Evolutionary conservation across 2,888 invertebrate species (phyloP).

Genomic region (Apantesis nais): DNA sequence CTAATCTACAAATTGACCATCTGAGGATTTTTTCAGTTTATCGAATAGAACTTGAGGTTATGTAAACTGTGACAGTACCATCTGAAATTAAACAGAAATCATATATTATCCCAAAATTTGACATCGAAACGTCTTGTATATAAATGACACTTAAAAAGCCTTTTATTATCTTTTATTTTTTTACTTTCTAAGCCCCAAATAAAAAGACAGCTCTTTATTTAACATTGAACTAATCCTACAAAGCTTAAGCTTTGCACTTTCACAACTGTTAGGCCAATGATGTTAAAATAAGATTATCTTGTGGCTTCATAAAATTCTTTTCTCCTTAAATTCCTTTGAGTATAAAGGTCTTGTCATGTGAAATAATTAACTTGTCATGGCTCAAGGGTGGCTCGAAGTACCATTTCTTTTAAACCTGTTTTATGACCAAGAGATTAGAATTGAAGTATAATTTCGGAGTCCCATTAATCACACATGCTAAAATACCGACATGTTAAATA

Average conservation of each 20-base stretch:
- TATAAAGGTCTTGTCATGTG: slow-evolving; percentile 34
- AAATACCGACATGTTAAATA: no score
- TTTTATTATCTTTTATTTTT: not conserved
- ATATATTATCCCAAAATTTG: no score
- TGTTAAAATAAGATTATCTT: slow-evolving; percentile 40
- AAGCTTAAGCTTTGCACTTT: slow-evolving; percentile 28
- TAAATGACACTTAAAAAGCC: not conserved
- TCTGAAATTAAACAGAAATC: not conserved
- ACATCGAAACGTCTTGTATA: not conserved
- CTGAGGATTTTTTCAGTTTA: not conserved
- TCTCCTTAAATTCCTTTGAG: slow-evolving; percentile 30
- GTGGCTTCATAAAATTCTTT: slow-evolving; percentile 30
- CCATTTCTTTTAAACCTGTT: not conserved
- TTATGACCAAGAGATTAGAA: not conserved
- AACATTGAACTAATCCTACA: slow-evolving; percentile 24
- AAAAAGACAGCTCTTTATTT: slow-evolving; percentile 25
- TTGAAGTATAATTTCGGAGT: not conserved
- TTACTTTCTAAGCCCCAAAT: not conserved
- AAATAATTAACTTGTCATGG: slow-evolving; percentile 39
- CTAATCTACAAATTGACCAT: not conserved
- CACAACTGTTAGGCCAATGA: slow-evolving; percentile 34
- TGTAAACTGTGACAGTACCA: not conserved
- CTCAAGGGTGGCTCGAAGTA: slow-evolving; percentile 14
- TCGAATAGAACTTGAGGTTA: not conserved
- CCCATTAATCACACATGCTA: not conserved